Percentiles rank a stretch among this genome's conserved stretches.
Evolutionary conservation across 2,113 vertebrate genomes (phyloP).

Genomic region (Leptobrachium ailaonicum): DNA sequence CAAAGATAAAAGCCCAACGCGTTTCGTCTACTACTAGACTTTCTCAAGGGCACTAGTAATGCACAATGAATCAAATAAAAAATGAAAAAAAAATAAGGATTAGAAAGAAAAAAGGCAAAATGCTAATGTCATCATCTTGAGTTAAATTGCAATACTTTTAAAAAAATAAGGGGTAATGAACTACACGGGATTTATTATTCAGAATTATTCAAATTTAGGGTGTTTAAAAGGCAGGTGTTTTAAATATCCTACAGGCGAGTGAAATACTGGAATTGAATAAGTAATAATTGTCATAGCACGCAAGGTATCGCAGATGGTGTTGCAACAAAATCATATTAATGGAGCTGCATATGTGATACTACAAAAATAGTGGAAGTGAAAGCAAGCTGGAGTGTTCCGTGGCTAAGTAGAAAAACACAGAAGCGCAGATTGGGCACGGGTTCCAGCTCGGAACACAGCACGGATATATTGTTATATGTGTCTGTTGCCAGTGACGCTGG

Average conservation of each 20-base stretch:
- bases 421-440: background rate
- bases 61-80: too few species aligned
- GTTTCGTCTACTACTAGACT: too few species aligned
- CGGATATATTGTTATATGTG: slow-evolving; percentile 13
- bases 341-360: slow-evolving; percentile 37
- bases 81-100: too few species aligned
- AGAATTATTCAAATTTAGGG: slow-evolving; percentile 13
- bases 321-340: slow-evolving; percentile 11
- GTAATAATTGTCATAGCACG: slow-evolving; percentile 23
- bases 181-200: background rate
- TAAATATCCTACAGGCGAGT: background rate
- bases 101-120: too few species aligned
- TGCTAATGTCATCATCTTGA: background rate
- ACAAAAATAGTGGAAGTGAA: slow-evolving; percentile 36
- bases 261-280: background rate
- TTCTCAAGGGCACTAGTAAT: too few species aligned
- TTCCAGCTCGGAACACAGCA: background rate
- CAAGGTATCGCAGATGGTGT: slow-evolving; percentile 28
- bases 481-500: background rate
- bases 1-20: too few species aligned
- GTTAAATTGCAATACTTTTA: background rate
- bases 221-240: slow-evolving; percentile 21
- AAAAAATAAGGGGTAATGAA: background rate
- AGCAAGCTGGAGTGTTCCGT: slow-evolving; percentile 15
- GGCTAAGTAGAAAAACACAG: slow-evolving; percentile 21